A percentile compares a stretch with the other conserved stretches of the same genome.
Evolutionary conservation across 2,888 invertebrate genomes (phyloP).

Genomic region (Lypha dubia): DNA sequence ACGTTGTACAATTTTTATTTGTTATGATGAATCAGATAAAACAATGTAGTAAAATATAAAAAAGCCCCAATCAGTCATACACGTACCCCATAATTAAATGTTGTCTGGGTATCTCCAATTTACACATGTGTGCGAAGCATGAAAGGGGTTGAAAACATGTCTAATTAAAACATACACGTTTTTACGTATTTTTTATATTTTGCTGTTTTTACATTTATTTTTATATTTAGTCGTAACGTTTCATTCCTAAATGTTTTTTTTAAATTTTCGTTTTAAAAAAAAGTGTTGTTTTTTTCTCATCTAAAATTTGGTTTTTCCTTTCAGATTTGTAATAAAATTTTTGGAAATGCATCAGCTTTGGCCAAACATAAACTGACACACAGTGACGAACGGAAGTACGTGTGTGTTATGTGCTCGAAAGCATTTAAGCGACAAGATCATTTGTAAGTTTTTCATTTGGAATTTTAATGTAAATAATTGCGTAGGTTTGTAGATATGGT

Average conservation of each 20-base stretch:
- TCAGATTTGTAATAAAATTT: conserved; percentile 97
- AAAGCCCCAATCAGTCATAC: conserved; percentile 21
- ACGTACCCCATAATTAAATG: conserved; percentile 43
- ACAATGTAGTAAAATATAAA: conserved; percentile 27
- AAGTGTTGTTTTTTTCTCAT: conserved; percentile 57
- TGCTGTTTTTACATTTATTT: not conserved
- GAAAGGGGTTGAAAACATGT: conserved; percentile 23
- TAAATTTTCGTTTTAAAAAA: conserved; percentile 16
- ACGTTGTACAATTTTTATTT: not conserved
- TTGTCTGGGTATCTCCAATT: conserved; percentile 37
- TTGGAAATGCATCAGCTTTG: conserved; percentile 98
- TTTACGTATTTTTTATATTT: conserved; percentile 5
- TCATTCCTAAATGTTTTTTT: conserved; percentile 35
- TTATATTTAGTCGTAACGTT: conserved; percentile 27
- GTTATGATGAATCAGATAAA: not conserved
- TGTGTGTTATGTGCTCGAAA: conserved; percentile 97
- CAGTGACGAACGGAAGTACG: conserved; percentile 98
- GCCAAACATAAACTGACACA: conserved; percentile 99
- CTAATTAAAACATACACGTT: conserved; percentile 65
- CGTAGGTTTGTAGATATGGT: not conserved
- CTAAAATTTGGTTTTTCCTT: conserved; percentile 77
- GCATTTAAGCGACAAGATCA: conserved; percentile 99
- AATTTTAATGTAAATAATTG: not conserved
- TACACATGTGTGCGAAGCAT: not conserved
- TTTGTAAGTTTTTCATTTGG: conserved; percentile 88